These are phyloP conservation scores for Papilio helenus DNA, from an alignment of 1,140 invertebrate species.

Conservation along the genomic window DNA sequence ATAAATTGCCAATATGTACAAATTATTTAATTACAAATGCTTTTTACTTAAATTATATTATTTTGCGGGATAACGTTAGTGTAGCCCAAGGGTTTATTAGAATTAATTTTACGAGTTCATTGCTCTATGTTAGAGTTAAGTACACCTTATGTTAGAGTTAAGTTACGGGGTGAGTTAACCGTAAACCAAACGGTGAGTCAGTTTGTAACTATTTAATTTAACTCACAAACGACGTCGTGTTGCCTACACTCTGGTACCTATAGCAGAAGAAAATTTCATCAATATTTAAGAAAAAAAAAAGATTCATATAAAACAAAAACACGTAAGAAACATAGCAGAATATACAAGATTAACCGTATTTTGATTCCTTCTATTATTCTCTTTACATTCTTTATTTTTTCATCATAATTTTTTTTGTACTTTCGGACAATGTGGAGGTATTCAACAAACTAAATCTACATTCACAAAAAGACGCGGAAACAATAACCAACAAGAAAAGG, in stretches of 20 bases:
- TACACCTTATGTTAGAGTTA: constrained; percentile 8
- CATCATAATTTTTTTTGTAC: too few species aligned
- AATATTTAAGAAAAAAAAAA: background rate
- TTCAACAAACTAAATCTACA: too few species aligned
- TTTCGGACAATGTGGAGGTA: too few species aligned
- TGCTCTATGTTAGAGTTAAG: constrained; percentile 11
- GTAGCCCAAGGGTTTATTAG: background rate
- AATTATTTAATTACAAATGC: too few species aligned
- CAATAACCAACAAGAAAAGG: too few species aligned
- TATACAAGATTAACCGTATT: too few species aligned
- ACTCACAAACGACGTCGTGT: constrained; percentile 46
- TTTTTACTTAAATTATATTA: background rate
- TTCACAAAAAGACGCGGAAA: too few species aligned
- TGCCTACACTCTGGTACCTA: constrained; percentile 44
- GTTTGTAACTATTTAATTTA: constrained; percentile 39
- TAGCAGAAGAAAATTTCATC: constrained; percentile 42
- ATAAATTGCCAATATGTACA: too few species aligned
- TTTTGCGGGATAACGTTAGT: constrained; percentile 19
- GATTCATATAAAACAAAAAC: background rate
- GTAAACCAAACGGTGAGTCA: constrained; percentile 34
- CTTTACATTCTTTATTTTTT: too few species aligned
- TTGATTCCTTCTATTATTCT: too few species aligned
- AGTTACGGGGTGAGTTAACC: constrained; percentile 24
- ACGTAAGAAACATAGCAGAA: background rate
- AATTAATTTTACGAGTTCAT: background rate